Conservation (phyloP, 2,888 invertebrate species). For the Acrobasis suavella region DNA sequence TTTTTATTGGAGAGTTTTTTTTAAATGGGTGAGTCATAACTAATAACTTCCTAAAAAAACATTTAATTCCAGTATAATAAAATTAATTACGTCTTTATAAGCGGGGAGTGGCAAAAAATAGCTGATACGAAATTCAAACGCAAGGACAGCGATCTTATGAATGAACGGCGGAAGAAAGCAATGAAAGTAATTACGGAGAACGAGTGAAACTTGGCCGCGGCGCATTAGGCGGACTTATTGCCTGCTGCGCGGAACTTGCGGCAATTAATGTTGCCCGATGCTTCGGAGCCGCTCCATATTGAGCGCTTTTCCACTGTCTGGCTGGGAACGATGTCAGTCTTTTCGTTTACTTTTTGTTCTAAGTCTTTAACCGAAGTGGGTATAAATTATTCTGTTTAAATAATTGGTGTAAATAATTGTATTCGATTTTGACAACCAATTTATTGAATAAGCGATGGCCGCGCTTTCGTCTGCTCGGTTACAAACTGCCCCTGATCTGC, state of each 20-base stretch:
- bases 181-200: slow-evolving; percentile 67
- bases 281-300: slow-evolving; percentile 35
- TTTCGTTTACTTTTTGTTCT: too few relatives aligned
- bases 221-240: slow-evolving; percentile 62
- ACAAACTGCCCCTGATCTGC: too few relatives aligned
- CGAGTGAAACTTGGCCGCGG: slow-evolving; percentile 63
- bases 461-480: too few relatives aligned
- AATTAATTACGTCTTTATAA: slow-evolving; percentile 31
- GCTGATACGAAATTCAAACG: slow-evolving; percentile 43
- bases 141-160: slow-evolving; percentile 49
- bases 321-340: too few relatives aligned
- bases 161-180: slow-evolving; percentile 59
- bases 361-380: too few relatives aligned
- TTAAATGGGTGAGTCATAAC: not conserved
- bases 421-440: too few relatives aligned
- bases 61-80: not conserved
- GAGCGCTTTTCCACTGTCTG: slow-evolving; percentile 1
- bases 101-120: slow-evolving; percentile 26
- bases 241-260: slow-evolving; percentile 59
- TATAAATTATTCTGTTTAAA: too few relatives aligned
- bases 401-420: too few relatives aligned
- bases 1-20: too few relatives aligned
- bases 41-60: slow-evolving; percentile 4
- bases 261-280: slow-evolving; percentile 58
- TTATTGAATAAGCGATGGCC: too few relatives aligned